Evolutionary conservation across 2,113 vertebrate species (phyloP).

Genomic region (Gallinago jamesoni): DNA sequence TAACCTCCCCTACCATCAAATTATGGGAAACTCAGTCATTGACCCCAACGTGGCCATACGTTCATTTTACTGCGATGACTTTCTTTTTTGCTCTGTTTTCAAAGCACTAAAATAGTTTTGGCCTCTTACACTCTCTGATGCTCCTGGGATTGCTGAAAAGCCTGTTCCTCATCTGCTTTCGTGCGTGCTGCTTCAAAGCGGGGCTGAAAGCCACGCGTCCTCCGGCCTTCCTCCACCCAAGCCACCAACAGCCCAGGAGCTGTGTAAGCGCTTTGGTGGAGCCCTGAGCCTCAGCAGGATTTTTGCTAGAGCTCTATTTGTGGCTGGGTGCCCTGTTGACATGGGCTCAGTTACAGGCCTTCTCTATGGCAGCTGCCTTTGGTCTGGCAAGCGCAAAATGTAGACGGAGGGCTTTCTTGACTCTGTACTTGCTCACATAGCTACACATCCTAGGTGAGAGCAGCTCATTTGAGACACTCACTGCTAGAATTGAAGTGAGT

Average conservation of each 20-base stretch:
- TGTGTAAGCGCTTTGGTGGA: background rate
- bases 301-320: background rate
- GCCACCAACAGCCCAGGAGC: background rate
- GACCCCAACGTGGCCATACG: background rate
- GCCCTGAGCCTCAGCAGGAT: background rate
- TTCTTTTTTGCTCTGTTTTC: background rate
- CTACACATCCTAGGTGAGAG: background rate
- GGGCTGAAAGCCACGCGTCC: background rate
- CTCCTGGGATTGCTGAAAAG: rapidly evolving
- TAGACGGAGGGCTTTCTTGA: background rate
- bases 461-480: background rate
- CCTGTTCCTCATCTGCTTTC: background rate
- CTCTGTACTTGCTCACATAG: background rate
- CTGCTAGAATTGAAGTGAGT: background rate
- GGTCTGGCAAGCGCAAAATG: background rate
- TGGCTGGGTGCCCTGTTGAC: background rate
- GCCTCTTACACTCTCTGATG: background rate
- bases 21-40: background rate
- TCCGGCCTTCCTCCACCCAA: background rate
- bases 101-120: background rate
- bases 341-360: background rate
- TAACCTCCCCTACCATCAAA: background rate
- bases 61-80: background rate
- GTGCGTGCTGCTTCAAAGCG: background rate
- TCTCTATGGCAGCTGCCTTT: background rate